Percentiles rank a stretch among this genome's conserved stretches.
Conservation (phyloP, 1,140 invertebrate genomes). For the Drosophila nigrodunni region DNA sequence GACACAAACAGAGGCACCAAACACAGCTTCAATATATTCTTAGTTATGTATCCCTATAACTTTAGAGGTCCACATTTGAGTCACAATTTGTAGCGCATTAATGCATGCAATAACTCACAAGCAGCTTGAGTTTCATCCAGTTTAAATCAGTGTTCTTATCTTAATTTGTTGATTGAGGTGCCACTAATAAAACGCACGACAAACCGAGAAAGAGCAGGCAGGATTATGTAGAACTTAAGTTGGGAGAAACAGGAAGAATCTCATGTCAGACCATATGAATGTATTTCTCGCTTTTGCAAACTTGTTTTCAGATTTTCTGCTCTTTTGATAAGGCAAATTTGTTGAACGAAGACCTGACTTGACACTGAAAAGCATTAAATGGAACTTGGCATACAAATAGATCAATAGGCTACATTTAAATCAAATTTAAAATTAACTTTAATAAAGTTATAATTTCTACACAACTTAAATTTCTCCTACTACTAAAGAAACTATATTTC, state of each 20-base stretch:
- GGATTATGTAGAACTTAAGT: neutral
- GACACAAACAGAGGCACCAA: neutral
- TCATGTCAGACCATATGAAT: constrained; percentile 20
- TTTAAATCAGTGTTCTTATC: constrained; percentile 58
- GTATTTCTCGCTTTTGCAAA: constrained; percentile 44
- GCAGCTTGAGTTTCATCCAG: constrained; percentile 28
- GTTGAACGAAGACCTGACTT: constrained; percentile 28
- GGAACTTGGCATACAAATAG: too few relatives aligned
- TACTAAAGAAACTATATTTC: too few relatives aligned
- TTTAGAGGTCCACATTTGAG: constrained; percentile 15
- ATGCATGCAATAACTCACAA: constrained; percentile 73
- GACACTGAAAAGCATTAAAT: neutral
- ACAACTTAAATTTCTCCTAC: too few relatives aligned
- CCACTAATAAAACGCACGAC: constrained; percentile 73
- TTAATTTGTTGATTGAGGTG: constrained; percentile 69
- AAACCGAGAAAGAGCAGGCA: constrained; percentile 39
- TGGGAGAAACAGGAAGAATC: neutral
- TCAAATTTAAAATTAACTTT: too few relatives aligned
- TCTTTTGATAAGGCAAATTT: constrained; percentile 55
- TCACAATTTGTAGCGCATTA: constrained; percentile 56
- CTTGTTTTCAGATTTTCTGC: constrained; percentile 43
- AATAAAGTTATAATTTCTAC: too few relatives aligned
- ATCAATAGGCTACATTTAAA: too few relatives aligned
- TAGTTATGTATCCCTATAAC: constrained; percentile 2
- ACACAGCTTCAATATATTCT: constrained; percentile 1